Conservation (phyloP, 1,140 invertebrate genomes). For the Achroia grisella region DNA sequence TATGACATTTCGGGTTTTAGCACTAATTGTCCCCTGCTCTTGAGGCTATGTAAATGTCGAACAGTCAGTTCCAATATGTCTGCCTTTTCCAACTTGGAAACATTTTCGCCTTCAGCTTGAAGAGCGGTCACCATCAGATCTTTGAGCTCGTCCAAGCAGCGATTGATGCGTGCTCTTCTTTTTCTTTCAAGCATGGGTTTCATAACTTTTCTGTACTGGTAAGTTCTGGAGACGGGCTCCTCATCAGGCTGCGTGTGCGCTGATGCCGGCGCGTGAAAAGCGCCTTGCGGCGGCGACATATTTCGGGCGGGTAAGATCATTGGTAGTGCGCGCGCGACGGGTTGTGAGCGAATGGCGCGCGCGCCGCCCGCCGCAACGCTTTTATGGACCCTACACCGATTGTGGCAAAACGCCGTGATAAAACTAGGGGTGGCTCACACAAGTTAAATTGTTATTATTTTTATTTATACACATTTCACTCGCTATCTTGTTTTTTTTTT, state of each 20-base stretch:
- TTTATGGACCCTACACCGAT: slow-evolving; percentile 69
- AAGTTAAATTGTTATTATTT: slow-evolving; percentile 7
- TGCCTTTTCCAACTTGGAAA: slow-evolving; percentile 96
- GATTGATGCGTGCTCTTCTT: slow-evolving; percentile 93
- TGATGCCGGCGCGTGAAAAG: slow-evolving; percentile 53
- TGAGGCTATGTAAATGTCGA: slow-evolving; percentile 84
- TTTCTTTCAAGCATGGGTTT: slow-evolving; percentile 97
- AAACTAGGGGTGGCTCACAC: slow-evolving; percentile 54
- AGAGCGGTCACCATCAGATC: slow-evolving; percentile 91
- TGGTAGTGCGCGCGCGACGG: slow-evolving; percentile 56
- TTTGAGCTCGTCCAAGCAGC: slow-evolving; percentile 93
- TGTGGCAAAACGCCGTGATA: slow-evolving; percentile 71
- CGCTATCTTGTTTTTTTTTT: too few relatives aligned
- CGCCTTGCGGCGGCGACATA: slow-evolving; percentile 65
- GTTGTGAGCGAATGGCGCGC: slow-evolving; percentile 63
- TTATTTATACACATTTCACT: background rate
- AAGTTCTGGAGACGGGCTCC: slow-evolving; percentile 87
- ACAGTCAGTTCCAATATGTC: slow-evolving; percentile 97
- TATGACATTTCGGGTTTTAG: slow-evolving; percentile 83
- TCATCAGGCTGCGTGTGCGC: slow-evolving; percentile 70
- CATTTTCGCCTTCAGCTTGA: slow-evolving; percentile 90
- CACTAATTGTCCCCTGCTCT: slow-evolving; percentile 79
- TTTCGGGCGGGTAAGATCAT: slow-evolving; percentile 60
- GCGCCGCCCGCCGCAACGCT: slow-evolving; percentile 45
- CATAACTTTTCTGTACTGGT: slow-evolving; percentile 94